Evolutionary conservation across 2,797 vertebrate species (phyloP), one percentile per base, ranked within the genome.

Genomic region (Macroramphosus scolopax): DNA sequence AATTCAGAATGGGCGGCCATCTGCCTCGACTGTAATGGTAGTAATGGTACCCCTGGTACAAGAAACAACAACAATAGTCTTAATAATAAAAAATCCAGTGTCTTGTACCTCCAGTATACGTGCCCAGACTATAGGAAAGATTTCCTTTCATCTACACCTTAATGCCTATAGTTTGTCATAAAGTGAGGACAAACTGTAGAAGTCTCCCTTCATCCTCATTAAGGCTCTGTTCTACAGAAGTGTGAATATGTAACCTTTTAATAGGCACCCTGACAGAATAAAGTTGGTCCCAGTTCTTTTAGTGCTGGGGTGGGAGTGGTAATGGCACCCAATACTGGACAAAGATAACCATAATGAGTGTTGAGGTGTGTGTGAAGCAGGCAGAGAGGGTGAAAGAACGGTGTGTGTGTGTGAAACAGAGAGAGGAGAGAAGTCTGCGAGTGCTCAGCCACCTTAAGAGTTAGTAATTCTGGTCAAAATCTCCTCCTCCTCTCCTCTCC

Each of bases 211-310:
- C 64, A 66, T 78, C 78, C 87, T 90, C 83, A 89, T 90, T 89
- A 89, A 80, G 64, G 68, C 35, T 60, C 72, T 79, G 77, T 77
- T 75, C 71, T 76, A 74, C 77, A 74, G 80, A 84, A 69, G 81
- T 89, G 87, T 80, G 84, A 88, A 87, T 83, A 87, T 83, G 77
- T 86, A 87, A 84, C 84, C 62, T 86, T 84, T 80, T 89, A 90
- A 89, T 87, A 89, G 87, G 83, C 68, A 17, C 66, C 45, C 42
- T 82, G 82, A 82, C 80, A 87, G 78, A 74, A 80, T 78, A 61
- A 84, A 85, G 80, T 80, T 75, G 58, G 51, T 76, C 54, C 32
- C 53, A 68, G 75, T 80, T 68, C 67, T 82, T 85, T 82, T 85
- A 87, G 71, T 78, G 68, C 63, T 67, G 62, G 44, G 58, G 65